Evolutionary conservation across 2,888 invertebrate species (phyloP), one percentile per base, ranked within the genome.

Genomic region (Tiphia femorata): DNA sequence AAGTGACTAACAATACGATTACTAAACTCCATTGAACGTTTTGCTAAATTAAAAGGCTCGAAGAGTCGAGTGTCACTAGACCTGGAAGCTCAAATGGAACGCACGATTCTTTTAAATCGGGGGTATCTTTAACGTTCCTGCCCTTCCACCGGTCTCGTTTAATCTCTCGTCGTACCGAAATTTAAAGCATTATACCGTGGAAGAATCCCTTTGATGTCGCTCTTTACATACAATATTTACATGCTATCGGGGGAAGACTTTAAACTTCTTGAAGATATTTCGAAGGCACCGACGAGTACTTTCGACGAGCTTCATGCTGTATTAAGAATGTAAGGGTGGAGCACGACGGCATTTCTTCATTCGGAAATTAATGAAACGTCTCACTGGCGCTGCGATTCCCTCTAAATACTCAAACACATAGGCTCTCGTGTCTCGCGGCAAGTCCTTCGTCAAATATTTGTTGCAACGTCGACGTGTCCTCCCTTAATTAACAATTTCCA

Each of bases 191-290:
- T 69, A 68, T 58, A 56, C 41, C 43, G 53, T 49, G 33, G 49
- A 68, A 58, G 68, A 66, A 70, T 70, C 60, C 58, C 64, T 70
- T 70, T 70, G 69, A 70, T 66, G 66, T 70, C 62, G 56, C 54
- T 59, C 59, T 68, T 60, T 63, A 57, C 68, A 64, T 70, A 62
- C 54, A 70, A 68, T 70, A 70, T 70, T 70, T 70, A 70, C 69
- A 62, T 68, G 60, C 62, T 66, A 70, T 68, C 68, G 66, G 54
- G 68, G 66, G 66, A 66, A 62, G 68, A 64, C 68, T 64, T 70
- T 64, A 68, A 69, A 69, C 66, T 70, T 69, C 61, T 64, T 59
- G 61, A 62, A 69, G 69, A 70, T 70, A 70, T 69, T 70, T 69
- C 58, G 64, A 62, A 70, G 62, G 64, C 60, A 35, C 54, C 55